Conservation (phyloP, 2,888 invertebrate genomes). For the Xanthia icteritia region DNA sequence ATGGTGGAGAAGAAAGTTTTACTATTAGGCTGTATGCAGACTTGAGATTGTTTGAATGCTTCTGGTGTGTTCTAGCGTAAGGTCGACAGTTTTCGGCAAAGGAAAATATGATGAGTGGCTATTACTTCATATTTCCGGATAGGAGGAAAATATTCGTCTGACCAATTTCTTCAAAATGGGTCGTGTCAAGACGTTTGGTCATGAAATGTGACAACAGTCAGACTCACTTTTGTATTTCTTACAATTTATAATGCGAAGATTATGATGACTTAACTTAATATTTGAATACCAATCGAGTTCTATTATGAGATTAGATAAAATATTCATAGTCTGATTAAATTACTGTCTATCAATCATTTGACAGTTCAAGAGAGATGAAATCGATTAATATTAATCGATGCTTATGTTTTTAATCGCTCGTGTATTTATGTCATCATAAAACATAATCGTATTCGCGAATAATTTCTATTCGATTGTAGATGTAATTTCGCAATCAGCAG, state of each 20-base stretch:
- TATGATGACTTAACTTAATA: not conserved
- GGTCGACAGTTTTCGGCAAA: no score
- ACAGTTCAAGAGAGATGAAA: conserved; percentile 38
- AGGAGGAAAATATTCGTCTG: no score
- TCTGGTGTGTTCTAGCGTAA: no score
- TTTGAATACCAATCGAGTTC: not conserved
- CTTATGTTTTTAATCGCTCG: conserved; percentile 28
- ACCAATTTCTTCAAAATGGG: not conserved
- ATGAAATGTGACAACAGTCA: no score
- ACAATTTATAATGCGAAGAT: not conserved
- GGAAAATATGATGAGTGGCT: no score
- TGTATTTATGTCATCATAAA: not conserved
- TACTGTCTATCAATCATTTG: conserved; percentile 21
- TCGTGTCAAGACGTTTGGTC: no score
- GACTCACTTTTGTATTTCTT: no score
- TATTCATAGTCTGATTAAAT: conserved; percentile 34
- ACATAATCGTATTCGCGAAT: conserved; percentile 1
- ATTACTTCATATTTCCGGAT: no score
- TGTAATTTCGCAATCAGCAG: conserved; percentile 9
- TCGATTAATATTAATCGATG: conserved; percentile 38
- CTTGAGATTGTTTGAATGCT: no score
- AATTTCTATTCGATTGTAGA: conserved; percentile 20
- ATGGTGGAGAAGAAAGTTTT: conserved; percentile 21
- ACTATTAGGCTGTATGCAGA: no score
- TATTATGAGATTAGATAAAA: not conserved